Evolutionary conservation across 2,797 vertebrate genomes (phyloP), one percentile per base, ranked within the genome.

Genomic region (Sciurus vulgaris): DNA sequence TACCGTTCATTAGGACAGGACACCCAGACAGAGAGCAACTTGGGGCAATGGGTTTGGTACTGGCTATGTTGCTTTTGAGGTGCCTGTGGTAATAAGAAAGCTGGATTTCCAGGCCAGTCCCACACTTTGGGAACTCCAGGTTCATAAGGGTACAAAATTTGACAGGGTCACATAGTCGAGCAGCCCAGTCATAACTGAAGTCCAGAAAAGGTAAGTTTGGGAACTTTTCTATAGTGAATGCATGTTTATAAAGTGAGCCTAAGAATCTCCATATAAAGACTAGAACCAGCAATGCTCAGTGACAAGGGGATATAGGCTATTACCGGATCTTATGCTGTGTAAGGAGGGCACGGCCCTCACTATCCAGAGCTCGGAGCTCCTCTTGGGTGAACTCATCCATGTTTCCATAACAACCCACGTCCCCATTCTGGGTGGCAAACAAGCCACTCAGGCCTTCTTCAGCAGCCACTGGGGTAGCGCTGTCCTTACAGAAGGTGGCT

Each of bases 381-480:
- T 99, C 99, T 20, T 92, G 97, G 17, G 98, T 98, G 96, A 99
- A 99, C 12, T 97, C 98, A 20, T 96, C 89, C 22, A 98, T 98
- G 97, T 99, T 98, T 33, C 99, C 98, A 78, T 99, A 99, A 97
- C 98, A 99, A 91, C 99, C 98, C 2, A 99, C 97, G 7, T 98
- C 93, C 15, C 98, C 98, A 86, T 98, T 98, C 28, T 99, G 98
- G 97, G 89, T 99, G 94, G 98, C 98, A 94, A 99, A 97, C 54
- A 99, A 97, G 88, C 99, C 99, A 0, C 99, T 99, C 86, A 99
- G 98, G 96, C 99, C 99, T 97, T 99, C 99, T 98, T 99, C 99
- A 44, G 99, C 99, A 82, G 99, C 98, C 33, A 98, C 98, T 0
- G 99, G 99, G 1, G 97, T 98, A 30, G 98, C 98, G 1, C 94